These are phyloP conservation scores for Gnatocerus cornutus DNA, from an alignment of 2,888 invertebrate species.

Conservation along the genomic window DNA sequence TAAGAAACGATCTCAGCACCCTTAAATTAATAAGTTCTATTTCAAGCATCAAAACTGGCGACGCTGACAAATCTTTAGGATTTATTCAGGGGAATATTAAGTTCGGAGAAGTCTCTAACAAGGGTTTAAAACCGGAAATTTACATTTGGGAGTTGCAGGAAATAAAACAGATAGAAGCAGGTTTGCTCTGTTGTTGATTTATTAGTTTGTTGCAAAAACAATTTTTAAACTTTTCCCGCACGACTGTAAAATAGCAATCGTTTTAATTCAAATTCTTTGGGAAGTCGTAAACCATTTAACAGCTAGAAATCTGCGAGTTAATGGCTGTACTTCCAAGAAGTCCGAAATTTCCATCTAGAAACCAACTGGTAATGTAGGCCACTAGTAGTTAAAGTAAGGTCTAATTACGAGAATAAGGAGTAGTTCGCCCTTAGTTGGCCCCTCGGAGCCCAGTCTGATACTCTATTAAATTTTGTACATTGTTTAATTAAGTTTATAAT, in stretches of 20 bases:
- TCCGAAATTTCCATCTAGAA: constrained; percentile 18
- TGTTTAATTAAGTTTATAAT: constrained; percentile 41
- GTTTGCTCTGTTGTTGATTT: not conserved
- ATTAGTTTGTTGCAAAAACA: not conserved
- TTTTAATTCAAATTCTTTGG: not conserved
- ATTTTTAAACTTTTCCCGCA: too few species aligned
- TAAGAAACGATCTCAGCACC: constrained; percentile 18
- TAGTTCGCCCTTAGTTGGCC: constrained; percentile 25
- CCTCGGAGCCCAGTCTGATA: constrained; percentile 14
- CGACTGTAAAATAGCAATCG: not conserved
- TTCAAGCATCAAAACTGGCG: constrained; percentile 9
- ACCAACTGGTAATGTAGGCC: constrained; percentile 10
- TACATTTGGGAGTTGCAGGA: not conserved
- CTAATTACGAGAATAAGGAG: constrained; percentile 34
- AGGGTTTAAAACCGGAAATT: not conserved
- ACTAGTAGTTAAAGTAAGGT: constrained; percentile 29
- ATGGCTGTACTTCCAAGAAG: not conserved
- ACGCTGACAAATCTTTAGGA: constrained; percentile 23
- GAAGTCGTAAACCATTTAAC: not conserved
- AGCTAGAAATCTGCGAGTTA: constrained; percentile 1
- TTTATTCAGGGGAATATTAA: constrained; percentile 14
- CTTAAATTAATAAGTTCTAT: constrained; percentile 29
- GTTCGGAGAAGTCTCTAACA: constrained; percentile 3
- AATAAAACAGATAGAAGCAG: not conserved
- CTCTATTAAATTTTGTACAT: constrained; percentile 38